These are phyloP conservation scores for Hydrozoanthus gracilis DNA, from an alignment of 92 coral and sea anemone species.

Conservation along the genomic window DNA sequence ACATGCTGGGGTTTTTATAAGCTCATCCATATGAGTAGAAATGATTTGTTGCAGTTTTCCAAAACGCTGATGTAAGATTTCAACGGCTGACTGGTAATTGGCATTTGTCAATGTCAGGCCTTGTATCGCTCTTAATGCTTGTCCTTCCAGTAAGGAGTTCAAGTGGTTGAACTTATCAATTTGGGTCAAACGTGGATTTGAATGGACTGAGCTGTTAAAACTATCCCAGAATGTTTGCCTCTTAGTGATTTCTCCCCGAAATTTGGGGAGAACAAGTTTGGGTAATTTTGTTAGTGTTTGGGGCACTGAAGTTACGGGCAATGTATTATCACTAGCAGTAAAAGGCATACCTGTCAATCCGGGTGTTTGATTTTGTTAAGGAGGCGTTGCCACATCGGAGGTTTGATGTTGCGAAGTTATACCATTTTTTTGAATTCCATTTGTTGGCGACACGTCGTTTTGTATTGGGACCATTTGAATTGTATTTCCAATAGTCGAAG, in stretches of 20 bases:
- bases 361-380: slow-evolving; percentile 17
- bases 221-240: slow-evolving; percentile 68
- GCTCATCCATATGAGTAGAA: slow-evolving; percentile 69
- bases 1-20: slow-evolving; percentile 58
- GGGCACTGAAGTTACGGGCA: slow-evolving; percentile 28
- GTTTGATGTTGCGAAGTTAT: slow-evolving; percentile 29
- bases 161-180: slow-evolving; percentile 58
- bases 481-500: slow-evolving; percentile 14
- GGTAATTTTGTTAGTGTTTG: slow-evolving; percentile 55
- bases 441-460: slow-evolving; percentile 14
- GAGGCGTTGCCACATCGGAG: slow-evolving; percentile 27
- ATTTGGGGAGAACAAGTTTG: slow-evolving; percentile 50
- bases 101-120: slow-evolving; percentile 34
- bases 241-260: slow-evolving; percentile 28
- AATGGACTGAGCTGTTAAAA: slow-evolving; percentile 56
- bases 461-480: slow-evolving; percentile 14
- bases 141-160: slow-evolving; percentile 61
- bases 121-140: slow-evolving; percentile 50
- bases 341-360: slow-evolving; percentile 31
- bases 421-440: slow-evolving; percentile 17
- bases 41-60: slow-evolving; percentile 61
- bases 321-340: slow-evolving; percentile 22
- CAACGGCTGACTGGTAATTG: slow-evolving; percentile 57
- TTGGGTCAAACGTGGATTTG: slow-evolving; percentile 30
- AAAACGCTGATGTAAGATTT: slow-evolving; percentile 55